Percentiles rank a stretch among this genome's conserved stretches.
phyloP scores from a whole-genome alignment of 2,888 invertebrate species.

The Campoplex capitator region DNA sequence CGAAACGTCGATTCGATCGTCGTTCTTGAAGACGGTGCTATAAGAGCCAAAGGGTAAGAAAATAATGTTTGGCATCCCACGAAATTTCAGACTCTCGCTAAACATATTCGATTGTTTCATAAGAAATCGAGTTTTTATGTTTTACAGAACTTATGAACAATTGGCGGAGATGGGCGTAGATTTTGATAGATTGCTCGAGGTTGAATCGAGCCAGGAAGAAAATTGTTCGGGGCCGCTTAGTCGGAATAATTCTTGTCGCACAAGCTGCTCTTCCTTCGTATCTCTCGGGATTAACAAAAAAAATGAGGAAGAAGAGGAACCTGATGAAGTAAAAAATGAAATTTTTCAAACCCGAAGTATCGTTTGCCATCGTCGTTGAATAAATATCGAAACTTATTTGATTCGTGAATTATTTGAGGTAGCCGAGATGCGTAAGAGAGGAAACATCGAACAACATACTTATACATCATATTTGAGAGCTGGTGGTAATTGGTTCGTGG shows the following conservation, averaged over 20 bases:
- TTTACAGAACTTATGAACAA: slow-evolving; percentile 87
- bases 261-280: slow-evolving; percentile 79
- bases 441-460: slow-evolving; percentile 87
- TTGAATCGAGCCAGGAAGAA: slow-evolving; percentile 79
- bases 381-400: slow-evolving; percentile 15
- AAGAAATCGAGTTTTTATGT: neutral
- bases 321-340: slow-evolving; percentile 78
- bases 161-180: slow-evolving; percentile 91
- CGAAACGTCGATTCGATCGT: slow-evolving; percentile 81
- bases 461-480: slow-evolving; percentile 90
- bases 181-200: slow-evolving; percentile 90
- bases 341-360: neutral
- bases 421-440: slow-evolving; percentile 84
- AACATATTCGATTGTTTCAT: neutral
- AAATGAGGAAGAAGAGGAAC: slow-evolving; percentile 72
- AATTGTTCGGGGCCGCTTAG: slow-evolving; percentile 75
- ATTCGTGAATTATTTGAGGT: slow-evolving; percentile 68
- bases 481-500: slow-evolving; percentile 88
- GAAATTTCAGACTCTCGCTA: neutral
- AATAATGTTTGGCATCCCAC: neutral
- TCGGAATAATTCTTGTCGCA: slow-evolving; percentile 79
- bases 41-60: slow-evolving; percentile 54
- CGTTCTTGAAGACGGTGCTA: slow-evolving; percentile 80
- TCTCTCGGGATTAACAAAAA: slow-evolving; percentile 79
- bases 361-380: too few relatives aligned